Percentiles rank a stretch among this genome's conserved stretches.
Conservation (phyloP, 2,113 vertebrate species). For the Pedetes capensis region DNA sequence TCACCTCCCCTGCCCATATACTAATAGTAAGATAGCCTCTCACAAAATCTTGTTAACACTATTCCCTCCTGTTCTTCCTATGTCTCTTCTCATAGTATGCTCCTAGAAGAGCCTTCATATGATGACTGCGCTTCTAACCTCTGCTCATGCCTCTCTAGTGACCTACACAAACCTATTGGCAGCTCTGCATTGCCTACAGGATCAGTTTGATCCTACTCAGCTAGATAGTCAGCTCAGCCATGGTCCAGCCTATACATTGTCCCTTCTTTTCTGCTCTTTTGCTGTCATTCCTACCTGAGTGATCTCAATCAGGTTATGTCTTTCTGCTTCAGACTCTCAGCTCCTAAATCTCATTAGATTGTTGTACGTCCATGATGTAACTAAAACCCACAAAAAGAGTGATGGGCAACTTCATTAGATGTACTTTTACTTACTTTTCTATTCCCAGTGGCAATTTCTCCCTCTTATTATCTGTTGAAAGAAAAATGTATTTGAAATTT, state of each 20-base stretch:
- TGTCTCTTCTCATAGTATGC: background rate
- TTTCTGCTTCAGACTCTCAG: background rate
- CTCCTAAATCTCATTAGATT: background rate
- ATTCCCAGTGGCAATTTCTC: background rate
- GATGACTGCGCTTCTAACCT: background rate
- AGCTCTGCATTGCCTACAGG: background rate
- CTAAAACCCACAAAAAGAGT: background rate
- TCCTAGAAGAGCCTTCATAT: background rate
- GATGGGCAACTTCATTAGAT: background rate
- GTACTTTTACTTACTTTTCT: constrained; percentile 1
- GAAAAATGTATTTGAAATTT: background rate
- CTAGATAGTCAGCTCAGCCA: background rate
- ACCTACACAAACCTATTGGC: background rate
- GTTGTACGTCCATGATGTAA: background rate
- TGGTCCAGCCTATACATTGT: background rate
- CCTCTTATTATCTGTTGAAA: background rate
- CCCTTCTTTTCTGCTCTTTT: background rate
- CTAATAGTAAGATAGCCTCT: background rate
- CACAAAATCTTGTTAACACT: background rate
- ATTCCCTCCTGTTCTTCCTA: too few species aligned
- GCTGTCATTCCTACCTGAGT: background rate
- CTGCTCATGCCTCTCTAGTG: background rate
- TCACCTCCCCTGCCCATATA: background rate
- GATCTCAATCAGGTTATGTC: background rate
- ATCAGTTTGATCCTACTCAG: background rate